Evolutionary conservation across 2,888 invertebrate species (phyloP).

Genomic region (Patella pellucida): DNA sequence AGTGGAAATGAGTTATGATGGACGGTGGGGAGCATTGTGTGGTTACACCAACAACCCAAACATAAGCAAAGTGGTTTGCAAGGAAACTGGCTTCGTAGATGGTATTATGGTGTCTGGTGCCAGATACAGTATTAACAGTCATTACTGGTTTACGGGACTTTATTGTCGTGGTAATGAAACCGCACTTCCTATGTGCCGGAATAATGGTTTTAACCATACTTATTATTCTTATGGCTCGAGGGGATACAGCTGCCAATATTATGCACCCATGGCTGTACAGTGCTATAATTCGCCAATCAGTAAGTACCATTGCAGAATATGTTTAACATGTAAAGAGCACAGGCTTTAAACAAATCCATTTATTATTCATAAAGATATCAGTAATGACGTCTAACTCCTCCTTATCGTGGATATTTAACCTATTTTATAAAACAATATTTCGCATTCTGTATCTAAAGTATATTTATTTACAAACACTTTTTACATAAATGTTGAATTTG

Average conservation of each 20-base stretch:
- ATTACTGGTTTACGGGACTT: slow-evolving; percentile 48
- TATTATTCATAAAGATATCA: no score
- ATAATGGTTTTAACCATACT: slow-evolving; percentile 53
- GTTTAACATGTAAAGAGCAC: no score
- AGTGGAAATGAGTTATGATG: slow-evolving; percentile 52
- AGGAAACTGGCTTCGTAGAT: slow-evolving; percentile 36
- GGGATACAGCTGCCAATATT: background rate
- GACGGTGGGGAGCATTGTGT: slow-evolving; percentile 56
- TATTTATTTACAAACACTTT: no score
- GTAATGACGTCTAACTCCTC: no score
- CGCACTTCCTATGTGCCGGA: slow-evolving; percentile 43
- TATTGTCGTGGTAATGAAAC: slow-evolving; percentile 50
- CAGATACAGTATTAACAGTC: slow-evolving; percentile 40
- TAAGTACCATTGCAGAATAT: no score
- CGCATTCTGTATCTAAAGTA: no score
- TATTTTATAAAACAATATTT: no score
- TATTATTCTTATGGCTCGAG: slow-evolving; percentile 8
- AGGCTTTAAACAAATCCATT: no score
- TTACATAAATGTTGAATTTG: no score
- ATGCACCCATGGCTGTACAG: slow-evolving; percentile 41
- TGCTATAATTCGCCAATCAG: slow-evolving; percentile 39
- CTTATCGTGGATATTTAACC: no score
- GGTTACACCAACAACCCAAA: slow-evolving; percentile 48
- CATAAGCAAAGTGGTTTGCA: slow-evolving; percentile 53
- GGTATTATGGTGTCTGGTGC: slow-evolving; percentile 28